A percentile compares a stretch with the other conserved stretches of the same genome.
phyloP scores from a whole-genome alignment of 1,140 invertebrate genomes.

The Drosophila kepulauana region DNA sequence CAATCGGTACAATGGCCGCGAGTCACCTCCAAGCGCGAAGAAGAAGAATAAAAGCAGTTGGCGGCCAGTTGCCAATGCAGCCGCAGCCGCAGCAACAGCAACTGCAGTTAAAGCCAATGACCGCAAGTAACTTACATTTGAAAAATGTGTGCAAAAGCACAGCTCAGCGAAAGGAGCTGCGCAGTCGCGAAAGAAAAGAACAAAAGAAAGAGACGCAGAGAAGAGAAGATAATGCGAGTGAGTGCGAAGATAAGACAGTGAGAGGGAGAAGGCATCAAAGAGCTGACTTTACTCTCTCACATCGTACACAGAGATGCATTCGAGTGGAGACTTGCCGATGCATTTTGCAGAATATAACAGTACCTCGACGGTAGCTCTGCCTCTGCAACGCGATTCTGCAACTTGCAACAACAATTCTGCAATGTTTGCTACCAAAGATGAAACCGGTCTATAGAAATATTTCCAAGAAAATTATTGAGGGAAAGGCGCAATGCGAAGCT shows the following conservation, averaged over 20 bases:
- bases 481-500: slow-evolving; percentile 67
- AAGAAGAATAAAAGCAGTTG: slow-evolving; percentile 11
- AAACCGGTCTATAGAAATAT: slow-evolving; percentile 82
- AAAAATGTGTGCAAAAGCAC: slow-evolving; percentile 84
- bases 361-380: slow-evolving; percentile 62
- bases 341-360: slow-evolving; percentile 80
- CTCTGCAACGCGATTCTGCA: slow-evolving; percentile 65
- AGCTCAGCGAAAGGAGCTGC: slow-evolving; percentile 79
- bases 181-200: slow-evolving; percentile 32
- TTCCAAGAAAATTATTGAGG: slow-evolving; percentile 83
- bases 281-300: slow-evolving; percentile 29
- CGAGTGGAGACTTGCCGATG: slow-evolving; percentile 52
- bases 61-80: slow-evolving; percentile 41
- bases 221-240: not conserved
- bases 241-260: slow-evolving; percentile 8
- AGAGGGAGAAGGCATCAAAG: slow-evolving; percentile 20
- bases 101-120: slow-evolving; percentile 82
- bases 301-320: slow-evolving; percentile 25
- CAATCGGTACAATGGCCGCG: slow-evolving; percentile 72
- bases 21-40: slow-evolving; percentile 42
- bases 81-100: slow-evolving; percentile 21
- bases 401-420: slow-evolving; percentile 44
- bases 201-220: slow-evolving; percentile 18
- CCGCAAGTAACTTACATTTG: slow-evolving; percentile 85
- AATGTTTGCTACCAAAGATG: slow-evolving; percentile 65